phyloP scores from a whole-genome alignment of 2,113 vertebrate species.

The Percina caprodes region DNA sequence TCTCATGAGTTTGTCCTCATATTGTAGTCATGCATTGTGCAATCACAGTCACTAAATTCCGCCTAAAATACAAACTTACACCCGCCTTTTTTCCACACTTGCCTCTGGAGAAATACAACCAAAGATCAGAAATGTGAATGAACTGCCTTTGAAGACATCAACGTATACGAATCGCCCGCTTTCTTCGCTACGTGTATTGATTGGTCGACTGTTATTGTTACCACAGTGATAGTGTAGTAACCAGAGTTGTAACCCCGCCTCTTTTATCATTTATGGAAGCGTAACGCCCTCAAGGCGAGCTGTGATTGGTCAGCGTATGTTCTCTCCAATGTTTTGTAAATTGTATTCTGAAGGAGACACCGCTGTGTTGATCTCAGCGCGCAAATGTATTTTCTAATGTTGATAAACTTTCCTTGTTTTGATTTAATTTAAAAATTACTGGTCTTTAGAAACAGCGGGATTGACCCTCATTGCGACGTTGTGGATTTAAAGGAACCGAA shows the following conservation, averaged over 20 bases:
- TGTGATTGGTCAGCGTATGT: slow-evolving; percentile 78
- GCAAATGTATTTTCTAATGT: slow-evolving; percentile 80
- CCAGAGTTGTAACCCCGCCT: slow-evolving; percentile 72
- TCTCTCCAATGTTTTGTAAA: slow-evolving; percentile 80
- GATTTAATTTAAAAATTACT: slow-evolving; percentile 69
- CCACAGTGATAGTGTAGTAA: slow-evolving; percentile 83
- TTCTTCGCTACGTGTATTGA: slow-evolving; percentile 69
- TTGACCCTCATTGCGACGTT: slow-evolving; percentile 37
- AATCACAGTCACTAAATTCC: slow-evolving; percentile 67
- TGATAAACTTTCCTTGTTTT: slow-evolving; percentile 56
- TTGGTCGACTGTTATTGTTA: slow-evolving; percentile 78
- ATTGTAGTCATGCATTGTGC: slow-evolving; percentile 14
- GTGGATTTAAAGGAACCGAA: slow-evolving; percentile 45
- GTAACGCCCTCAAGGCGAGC: slow-evolving; percentile 48
- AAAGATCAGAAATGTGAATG: slow-evolving; percentile 79
- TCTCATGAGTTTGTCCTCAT: neutral
- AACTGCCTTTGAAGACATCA: slow-evolving; percentile 70
- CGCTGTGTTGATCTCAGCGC: slow-evolving; percentile 78
- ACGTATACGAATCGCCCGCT: slow-evolving; percentile 85
- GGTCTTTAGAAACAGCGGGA: slow-evolving; percentile 14
- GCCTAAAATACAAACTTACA: slow-evolving; percentile 59
- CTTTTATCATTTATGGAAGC: slow-evolving; percentile 72
- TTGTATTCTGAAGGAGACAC: slow-evolving; percentile 62
- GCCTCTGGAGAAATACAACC: slow-evolving; percentile 35
- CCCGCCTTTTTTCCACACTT: slow-evolving; percentile 78